Conservation (phyloP, 2,113 vertebrate species). For the Chloropsis cyanopogon region DNA sequence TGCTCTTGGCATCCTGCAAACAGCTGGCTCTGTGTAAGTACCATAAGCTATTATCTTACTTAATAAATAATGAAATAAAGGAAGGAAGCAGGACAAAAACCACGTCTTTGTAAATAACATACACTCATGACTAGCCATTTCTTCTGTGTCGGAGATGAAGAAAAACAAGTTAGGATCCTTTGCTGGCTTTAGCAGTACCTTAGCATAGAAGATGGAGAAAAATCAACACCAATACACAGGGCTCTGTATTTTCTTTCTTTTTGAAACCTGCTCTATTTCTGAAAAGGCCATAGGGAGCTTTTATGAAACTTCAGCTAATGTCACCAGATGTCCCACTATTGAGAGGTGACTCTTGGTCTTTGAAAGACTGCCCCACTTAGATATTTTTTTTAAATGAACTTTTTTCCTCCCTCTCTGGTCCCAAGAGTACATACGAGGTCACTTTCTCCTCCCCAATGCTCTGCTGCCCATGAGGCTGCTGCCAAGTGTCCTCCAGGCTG, state of each 20-base stretch:
- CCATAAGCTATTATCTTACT: conserved; percentile 78
- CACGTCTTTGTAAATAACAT: conserved; percentile 5
- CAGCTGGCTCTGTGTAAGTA: conserved; percentile 78
- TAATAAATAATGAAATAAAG: conserved; percentile 81
- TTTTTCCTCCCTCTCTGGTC: background rate
- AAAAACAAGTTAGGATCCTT: background rate
- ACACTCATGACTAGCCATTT: background rate
- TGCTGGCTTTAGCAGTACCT: background rate
- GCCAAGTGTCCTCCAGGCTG: background rate
- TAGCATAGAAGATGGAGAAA: background rate
- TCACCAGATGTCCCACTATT: conserved; percentile 62
- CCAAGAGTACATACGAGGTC: background rate
- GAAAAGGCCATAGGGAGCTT: conserved; percentile 44
- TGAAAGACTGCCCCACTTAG: conserved; percentile 33
- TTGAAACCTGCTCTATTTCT: conserved; percentile 22
- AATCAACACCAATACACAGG: background rate
- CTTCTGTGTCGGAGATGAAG: background rate
- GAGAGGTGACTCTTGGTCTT: conserved; percentile 49
- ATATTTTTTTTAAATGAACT: background rate
- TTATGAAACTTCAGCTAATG: conserved; percentile 42
- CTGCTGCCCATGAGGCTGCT: background rate
- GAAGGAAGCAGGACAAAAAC: conserved; percentile 48
- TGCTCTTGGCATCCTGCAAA: conserved; percentile 79
- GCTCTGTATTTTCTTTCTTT: background rate
- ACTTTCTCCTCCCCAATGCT: background rate